A percentile compares a stretch with the other conserved stretches of the same genome.
Evolutionary conservation across 1,140 invertebrate species (phyloP).

Genomic region (Pristionchus pacificus): DNA sequence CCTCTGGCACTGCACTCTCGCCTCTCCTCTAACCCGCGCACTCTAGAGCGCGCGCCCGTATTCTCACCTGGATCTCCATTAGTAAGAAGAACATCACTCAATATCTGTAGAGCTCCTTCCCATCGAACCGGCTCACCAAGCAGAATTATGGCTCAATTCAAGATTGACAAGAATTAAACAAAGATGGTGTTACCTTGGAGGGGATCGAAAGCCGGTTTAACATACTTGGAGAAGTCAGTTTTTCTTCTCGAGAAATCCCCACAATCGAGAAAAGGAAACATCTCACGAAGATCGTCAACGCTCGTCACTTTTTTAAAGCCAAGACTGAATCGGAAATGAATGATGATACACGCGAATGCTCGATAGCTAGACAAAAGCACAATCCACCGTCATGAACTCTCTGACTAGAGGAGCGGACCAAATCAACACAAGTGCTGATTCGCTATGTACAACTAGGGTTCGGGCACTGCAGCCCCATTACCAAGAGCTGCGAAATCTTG

Average conservation of each 20-base stretch:
- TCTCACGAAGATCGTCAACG: constrained; percentile 65
- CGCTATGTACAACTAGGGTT: too few relatives aligned
- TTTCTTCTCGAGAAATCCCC: constrained; percentile 67
- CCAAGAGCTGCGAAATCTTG: too few relatives aligned
- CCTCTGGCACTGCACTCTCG: too few relatives aligned
- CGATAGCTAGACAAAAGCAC: too few relatives aligned
- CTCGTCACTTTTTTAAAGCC: constrained; percentile 69
- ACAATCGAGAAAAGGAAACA: constrained; percentile 70
- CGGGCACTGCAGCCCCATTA: too few relatives aligned
- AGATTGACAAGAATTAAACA: background rate
- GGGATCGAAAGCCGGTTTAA: constrained; percentile 22
- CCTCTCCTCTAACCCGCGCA: too few relatives aligned
- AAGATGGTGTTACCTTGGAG: constrained; percentile 21
- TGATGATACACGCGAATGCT: too few relatives aligned
- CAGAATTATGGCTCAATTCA: constrained; percentile 65
- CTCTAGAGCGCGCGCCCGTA: too few relatives aligned
- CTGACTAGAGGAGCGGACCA: too few relatives aligned
- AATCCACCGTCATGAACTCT: too few relatives aligned
- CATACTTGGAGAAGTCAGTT: constrained; percentile 40
- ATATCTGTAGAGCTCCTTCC: constrained; percentile 66
- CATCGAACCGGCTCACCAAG: constrained; percentile 68
- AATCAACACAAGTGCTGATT: too few relatives aligned
- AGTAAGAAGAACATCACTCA: constrained; percentile 70
- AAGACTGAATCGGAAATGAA: constrained; percentile 61
- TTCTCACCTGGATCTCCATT: constrained; percentile 64